These are phyloP conservation scores for Eupithecia centaureata DNA, from an alignment of 2,888 invertebrate genomes.

Conservation along the genomic window DNA sequence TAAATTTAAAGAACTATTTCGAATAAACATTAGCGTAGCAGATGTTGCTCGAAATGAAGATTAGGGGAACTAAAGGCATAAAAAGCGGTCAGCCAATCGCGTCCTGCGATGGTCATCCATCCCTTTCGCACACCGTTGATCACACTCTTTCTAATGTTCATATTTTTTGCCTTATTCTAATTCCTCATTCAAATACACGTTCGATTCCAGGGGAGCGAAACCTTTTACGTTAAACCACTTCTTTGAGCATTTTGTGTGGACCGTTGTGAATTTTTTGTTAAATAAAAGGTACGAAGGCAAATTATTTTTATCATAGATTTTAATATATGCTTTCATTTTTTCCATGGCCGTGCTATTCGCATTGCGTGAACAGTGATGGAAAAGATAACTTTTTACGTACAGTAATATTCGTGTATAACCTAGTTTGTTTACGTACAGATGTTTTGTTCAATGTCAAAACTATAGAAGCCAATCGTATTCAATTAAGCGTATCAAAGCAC, in stretches of 20 bases:
- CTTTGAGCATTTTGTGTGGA: conserved; percentile 30
- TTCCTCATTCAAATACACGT: conserved; percentile 79
- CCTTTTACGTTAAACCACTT: conserved; percentile 57
- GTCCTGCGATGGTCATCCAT: conserved; percentile 56
- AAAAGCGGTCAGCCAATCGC: conserved; percentile 82
- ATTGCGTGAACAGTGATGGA: conserved; percentile 64
- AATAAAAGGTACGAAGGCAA: conserved; percentile 38
- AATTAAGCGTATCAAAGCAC: conserved; percentile 43
- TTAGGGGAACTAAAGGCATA: conserved; percentile 84
- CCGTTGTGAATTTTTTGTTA: conserved; percentile 18
- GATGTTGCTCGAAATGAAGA: conserved; percentile 81
- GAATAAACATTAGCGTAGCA: conserved; percentile 77
- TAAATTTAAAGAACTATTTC: conserved; percentile 79
- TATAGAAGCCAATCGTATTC: conserved; percentile 43
- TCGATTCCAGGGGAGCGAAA: conserved; percentile 76
- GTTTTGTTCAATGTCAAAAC: conserved; percentile 46
- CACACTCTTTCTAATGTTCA: conserved; percentile 79
- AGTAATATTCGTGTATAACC: conserved; percentile 53
- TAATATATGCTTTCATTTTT: conserved; percentile 66
- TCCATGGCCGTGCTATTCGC: conserved; percentile 57
- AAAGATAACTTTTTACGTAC: conserved; percentile 62
- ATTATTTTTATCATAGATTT: conserved; percentile 64
- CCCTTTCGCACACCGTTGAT: conserved; percentile 59
- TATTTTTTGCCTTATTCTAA: conserved; percentile 83
- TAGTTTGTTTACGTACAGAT: conserved; percentile 57